Conservation (phyloP, 2,113 vertebrate genomes). For the Tretioscincus oriximinensis region DNA sequence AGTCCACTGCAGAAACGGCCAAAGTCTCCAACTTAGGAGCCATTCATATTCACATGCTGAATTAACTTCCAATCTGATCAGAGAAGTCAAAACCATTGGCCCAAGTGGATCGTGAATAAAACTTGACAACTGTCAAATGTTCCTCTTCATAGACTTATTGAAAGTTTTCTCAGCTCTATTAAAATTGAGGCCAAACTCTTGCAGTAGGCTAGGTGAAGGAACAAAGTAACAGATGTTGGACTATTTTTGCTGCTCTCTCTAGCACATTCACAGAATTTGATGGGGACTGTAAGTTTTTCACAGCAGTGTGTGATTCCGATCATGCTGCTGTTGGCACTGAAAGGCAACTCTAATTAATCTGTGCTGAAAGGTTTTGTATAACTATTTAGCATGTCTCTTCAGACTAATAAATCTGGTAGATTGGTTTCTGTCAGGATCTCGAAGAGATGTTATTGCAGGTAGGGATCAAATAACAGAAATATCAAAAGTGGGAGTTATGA, state of each 20-base stretch:
- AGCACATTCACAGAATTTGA: conserved; percentile 57
- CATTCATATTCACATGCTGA: neutral
- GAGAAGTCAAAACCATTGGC: conserved; percentile 6
- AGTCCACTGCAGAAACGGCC: neutral
- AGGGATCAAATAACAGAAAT: conserved; percentile 49
- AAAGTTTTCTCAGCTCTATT: conserved; percentile 39
- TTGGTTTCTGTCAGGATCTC: conserved; percentile 43
- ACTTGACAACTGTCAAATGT: conserved; percentile 22
- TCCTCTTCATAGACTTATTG: conserved; percentile 29
- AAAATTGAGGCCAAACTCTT: conserved; percentile 48
- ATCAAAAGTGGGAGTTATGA: conserved; percentile 46
- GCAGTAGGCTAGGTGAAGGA: conserved; percentile 54
- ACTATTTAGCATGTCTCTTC: conserved; percentile 57
- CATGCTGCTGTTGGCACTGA: conserved; percentile 29
- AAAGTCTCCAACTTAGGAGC: neutral
- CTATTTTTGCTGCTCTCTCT: conserved; percentile 59
- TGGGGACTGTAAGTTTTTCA: conserved; percentile 62
- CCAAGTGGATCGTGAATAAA: neutral
- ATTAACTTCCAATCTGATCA: neutral
- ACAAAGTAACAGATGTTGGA: conserved; percentile 60
- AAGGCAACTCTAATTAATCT: conserved; percentile 55
- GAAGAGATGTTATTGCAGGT: conserved; percentile 46
- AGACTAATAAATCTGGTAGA: conserved; percentile 61
- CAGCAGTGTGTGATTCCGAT: conserved; percentile 60
- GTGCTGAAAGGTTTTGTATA: conserved; percentile 41